Conservation (phyloP, 2,113 vertebrate genomes). For the Hystrix cristata region DNA sequence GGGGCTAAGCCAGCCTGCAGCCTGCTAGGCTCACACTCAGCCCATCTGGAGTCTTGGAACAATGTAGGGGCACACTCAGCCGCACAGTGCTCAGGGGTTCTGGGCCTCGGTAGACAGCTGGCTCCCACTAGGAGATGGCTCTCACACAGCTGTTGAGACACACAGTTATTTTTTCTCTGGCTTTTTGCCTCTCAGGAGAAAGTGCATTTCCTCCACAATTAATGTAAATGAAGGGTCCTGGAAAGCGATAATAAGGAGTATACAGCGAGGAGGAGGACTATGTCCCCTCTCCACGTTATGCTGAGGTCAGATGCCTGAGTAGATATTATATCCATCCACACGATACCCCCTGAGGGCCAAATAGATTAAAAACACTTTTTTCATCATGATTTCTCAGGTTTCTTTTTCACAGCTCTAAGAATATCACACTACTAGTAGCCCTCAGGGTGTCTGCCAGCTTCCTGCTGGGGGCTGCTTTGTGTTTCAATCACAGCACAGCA, state of each 20-base stretch:
- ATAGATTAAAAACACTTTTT: conserved; percentile 68
- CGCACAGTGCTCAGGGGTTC: not conserved
- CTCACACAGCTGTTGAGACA: conserved; percentile 52
- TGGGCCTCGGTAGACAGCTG: conserved; percentile 5
- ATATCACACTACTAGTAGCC: conserved; percentile 61
- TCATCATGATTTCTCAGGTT: conserved; percentile 72
- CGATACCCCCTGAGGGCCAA: conserved; percentile 53
- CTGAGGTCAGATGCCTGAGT: conserved; percentile 32
- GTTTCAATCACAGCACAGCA: conserved; percentile 62
- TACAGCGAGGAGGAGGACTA: not conserved
- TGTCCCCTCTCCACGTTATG: conserved; percentile 25
- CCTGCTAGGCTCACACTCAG: not conserved
- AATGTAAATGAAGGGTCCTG: conserved; percentile 8
- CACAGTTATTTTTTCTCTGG: conserved; percentile 31
- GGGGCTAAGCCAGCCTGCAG: not conserved
- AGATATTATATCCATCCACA: conserved; percentile 38
- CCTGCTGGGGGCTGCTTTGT: conserved; percentile 44
- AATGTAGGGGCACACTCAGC: not conserved
- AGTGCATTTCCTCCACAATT: conserved; percentile 48
- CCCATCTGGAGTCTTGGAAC: not conserved
- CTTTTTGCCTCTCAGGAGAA: not conserved
- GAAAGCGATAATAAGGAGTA: conserved; percentile 27
- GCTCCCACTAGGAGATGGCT: not conserved
- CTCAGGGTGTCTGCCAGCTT: conserved; percentile 51
- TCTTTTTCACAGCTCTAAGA: conserved; percentile 74